Evolutionary conservation across 1,140 invertebrate species (phyloP), one percentile per base, ranked within the genome.

Genomic region (Rhynchophorus ferrugineus): DNA sequence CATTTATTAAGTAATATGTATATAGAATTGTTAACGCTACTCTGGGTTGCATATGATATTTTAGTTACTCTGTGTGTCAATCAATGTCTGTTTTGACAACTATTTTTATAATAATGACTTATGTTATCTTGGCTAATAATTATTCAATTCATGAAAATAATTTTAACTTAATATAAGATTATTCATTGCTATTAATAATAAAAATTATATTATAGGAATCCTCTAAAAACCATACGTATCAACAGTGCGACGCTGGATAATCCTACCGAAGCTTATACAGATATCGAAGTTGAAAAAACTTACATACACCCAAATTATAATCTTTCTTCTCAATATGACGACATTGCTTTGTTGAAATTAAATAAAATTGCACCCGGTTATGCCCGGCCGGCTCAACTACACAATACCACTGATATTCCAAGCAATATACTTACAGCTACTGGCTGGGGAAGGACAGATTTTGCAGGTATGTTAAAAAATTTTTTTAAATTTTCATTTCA

Each of bases 371-470:
- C 57, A 34, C 29, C 46, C 5, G 13, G 9, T 20, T 17, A 2
- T 24, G 50, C 58, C n/a, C 13, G 46, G 29, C 61, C 61, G 8
- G 61, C 61, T 11, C 60, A 56, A 44, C 37, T 62, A n/a, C 56
- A 61, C 29, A 36, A n/a, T 16, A 43, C 17, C 8, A 17, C 29
- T 35, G 13, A 29, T n/a, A 35, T 16, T 21, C n/a, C 18, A 6
- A 24, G 36, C 3, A 29, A 29, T 6, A 29, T 29, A 6, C 24
- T 29, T 6, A 29, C 37, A 13, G 61, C 63, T 14, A 58, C 54
- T 13, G 65, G 65, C 9, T 67, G 65, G 65, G 65, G 65, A n/a
- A 51, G 57, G 6, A 71, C 68, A 0, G 65, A 66, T 8, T 68
- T 64, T 48, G 57, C 71, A 1, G 70, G 70, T 1, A 44, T 59